A percentile compares a stretch with the other conserved stretches of the same genome.
Evolutionary conservation across 2,113 vertebrate species (phyloP).

Genomic region (Odontophorus gujanensis): DNA sequence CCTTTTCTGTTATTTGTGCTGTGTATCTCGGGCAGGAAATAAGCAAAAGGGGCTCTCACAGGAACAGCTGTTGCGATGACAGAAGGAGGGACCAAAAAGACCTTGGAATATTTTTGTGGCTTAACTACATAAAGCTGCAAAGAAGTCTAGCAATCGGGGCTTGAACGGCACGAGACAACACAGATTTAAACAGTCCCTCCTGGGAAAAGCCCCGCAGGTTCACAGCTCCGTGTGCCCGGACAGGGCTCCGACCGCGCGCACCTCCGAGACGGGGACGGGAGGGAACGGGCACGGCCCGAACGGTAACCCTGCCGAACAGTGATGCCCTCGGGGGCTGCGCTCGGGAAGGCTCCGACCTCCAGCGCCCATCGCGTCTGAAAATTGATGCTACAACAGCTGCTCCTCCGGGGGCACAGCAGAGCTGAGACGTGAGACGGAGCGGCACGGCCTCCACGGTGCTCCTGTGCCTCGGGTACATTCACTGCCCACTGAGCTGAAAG

Average conservation of each 20-base stretch:
- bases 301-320: neutral
- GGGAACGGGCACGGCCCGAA: neutral
- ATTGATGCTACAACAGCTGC: neutral
- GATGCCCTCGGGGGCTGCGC: too few relatives aligned
- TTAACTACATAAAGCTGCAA: neutral
- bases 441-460: neutral
- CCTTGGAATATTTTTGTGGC: neutral
- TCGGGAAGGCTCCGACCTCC: neutral
- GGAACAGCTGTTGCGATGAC: neutral
- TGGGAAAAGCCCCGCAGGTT: neutral
- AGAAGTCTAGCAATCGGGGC: neutral
- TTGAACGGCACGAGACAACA: neutral
- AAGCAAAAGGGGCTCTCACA: neutral
- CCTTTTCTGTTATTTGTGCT: neutral
- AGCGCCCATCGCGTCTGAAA: neutral
- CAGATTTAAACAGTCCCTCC: neutral
- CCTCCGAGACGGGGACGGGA: accelerated
- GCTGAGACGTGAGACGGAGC: neutral
- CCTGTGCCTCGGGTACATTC: neutral
- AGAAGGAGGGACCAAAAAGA: neutral
- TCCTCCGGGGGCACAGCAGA: neutral
- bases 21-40: neutral
- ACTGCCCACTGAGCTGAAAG: neutral
- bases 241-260: too few relatives aligned
- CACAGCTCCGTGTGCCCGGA: too few relatives aligned